Evolutionary conservation across 2,888 invertebrate genomes (phyloP), one percentile per base, ranked within the genome.

Genomic region (Phytoseiulus persimilis): DNA sequence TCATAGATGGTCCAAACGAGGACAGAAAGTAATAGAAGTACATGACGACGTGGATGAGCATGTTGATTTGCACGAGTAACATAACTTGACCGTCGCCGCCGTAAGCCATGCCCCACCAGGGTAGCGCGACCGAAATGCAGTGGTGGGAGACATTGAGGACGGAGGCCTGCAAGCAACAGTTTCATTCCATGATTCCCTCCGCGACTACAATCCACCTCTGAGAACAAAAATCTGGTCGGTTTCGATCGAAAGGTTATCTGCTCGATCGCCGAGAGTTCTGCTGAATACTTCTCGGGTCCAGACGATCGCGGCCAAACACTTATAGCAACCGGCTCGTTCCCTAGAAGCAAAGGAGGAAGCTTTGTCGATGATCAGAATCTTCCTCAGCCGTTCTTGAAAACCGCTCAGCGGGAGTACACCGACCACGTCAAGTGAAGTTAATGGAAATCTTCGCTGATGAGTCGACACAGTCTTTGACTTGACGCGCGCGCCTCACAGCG

Each of bases 51-150:
- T 91, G 91, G 2, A 91, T 90, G 46, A 90, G 90, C 23, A 90
- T 83, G 39, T 91, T 91, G 84, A 91, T 83, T 89, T 91, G 90
- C 6, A 90, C 91, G 89, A 90, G 90, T 83, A 91, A 90, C 32
- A 91, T 91, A 31, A 90, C 90, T 84, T 91, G 91, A 18, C 91
- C 91, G 84, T 91, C 91, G 18, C 90, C 89, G 32, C 84, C 45
- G 89, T 83, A 90, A 28, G 89, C 83, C 32, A 83, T 46, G 65
- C 83, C 89, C 65, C 89, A 32, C 90, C 90, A 90, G 65, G 84
- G 83, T 45, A 90, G 89, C 90, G 87, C 32, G 84, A 90, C 90
- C 90, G 90, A 33, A 89, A 89, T 31, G 89, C 90, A 83, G 83
- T 90, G 90, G 83, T 90, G 90, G 83, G 90, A 90, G 23, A 90